phyloP scores from a whole-genome alignment of 2,113 vertebrate species.

The Ailurus styani region DNA sequence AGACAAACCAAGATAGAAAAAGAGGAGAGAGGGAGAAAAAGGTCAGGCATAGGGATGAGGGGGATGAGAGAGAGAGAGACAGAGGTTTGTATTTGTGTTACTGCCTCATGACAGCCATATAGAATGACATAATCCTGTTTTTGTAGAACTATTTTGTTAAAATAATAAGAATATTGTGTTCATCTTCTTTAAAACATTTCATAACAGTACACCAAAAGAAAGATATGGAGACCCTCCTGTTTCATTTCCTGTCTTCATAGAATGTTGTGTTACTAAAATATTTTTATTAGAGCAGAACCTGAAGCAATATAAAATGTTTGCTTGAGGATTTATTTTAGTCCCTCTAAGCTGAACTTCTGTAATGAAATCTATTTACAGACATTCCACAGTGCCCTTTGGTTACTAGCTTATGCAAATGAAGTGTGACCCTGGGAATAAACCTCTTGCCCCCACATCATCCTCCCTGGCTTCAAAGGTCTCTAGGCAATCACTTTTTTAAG shows the following conservation, averaged over 20 bases:
- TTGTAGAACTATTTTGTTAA: slow-evolving; percentile 78
- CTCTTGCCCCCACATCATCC: slow-evolving; percentile 81
- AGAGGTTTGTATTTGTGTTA: slow-evolving; percentile 72
- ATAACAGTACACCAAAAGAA: slow-evolving; percentile 74
- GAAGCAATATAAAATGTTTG: slow-evolving; percentile 87
- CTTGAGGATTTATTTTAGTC: slow-evolving; percentile 86
- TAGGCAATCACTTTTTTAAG: slow-evolving; percentile 80
- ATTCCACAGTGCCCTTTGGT: slow-evolving; percentile 83
- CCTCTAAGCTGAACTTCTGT: slow-evolving; percentile 88
- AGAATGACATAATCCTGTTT: slow-evolving; percentile 75
- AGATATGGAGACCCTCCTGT: slow-evolving; percentile 75
- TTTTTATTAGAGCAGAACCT: slow-evolving; percentile 87
- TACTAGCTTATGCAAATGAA: slow-evolving; percentile 86
- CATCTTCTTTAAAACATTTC: slow-evolving; percentile 74
- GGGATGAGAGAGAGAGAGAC: neutral
- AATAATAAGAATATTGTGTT: slow-evolving; percentile 79
- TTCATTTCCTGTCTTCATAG: slow-evolving; percentile 85
- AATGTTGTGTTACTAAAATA: slow-evolving; percentile 86
- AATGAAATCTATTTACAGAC: slow-evolving; percentile 90
- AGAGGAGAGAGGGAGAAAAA: neutral
- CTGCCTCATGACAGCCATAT: slow-evolving; percentile 60
- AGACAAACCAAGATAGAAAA: slow-evolving; percentile 22
- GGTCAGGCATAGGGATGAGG: neutral
- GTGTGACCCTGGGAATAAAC: slow-evolving; percentile 82
- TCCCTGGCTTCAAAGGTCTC: slow-evolving; percentile 81